Percentiles rank a stretch among this genome's conserved stretches.
phyloP scores from a whole-genome alignment of 2,113 vertebrate species.

The Chionomys nivalis region DNA sequence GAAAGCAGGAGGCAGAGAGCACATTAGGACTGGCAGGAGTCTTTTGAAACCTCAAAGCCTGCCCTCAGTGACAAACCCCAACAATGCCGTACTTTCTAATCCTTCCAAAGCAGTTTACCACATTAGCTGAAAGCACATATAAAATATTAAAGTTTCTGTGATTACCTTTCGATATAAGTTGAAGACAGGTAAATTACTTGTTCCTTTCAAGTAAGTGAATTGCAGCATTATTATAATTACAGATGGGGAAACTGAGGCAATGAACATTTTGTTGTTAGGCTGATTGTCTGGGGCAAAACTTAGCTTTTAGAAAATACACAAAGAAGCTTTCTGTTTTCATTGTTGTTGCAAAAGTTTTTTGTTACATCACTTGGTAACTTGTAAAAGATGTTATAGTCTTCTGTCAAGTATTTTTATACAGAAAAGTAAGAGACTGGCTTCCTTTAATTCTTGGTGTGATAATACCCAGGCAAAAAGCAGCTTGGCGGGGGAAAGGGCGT shows the following conservation, averaged over 20 bases:
- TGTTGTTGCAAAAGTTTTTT: not conserved
- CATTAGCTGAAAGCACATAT: not conserved
- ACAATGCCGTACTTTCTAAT: not conserved
- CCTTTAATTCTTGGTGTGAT: not conserved
- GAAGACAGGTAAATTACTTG: not conserved
- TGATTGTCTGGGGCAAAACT: not conserved
- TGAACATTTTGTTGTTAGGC: not conserved
- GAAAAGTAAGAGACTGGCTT: not conserved
- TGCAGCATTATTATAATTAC: not conserved
- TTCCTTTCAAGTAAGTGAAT: not conserved
- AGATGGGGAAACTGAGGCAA: conserved; percentile 13
- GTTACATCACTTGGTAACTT: not conserved
- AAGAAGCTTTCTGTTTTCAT: not conserved
- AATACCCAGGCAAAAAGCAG: not conserved
- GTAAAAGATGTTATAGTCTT: not conserved
- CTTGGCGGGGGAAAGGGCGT: not conserved
- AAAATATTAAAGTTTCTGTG: not conserved
- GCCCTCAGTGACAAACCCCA: not conserved
- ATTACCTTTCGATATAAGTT: not conserved
- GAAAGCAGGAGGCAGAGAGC: not conserved
- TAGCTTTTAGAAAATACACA: not conserved
- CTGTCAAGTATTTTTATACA: not conserved
- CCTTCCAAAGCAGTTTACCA: not conserved
- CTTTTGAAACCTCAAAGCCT: not conserved
- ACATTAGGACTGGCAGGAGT: not conserved